Evolutionary conservation across 2,113 vertebrate genomes (phyloP).

Genomic region (Morone saxatilis): DNA sequence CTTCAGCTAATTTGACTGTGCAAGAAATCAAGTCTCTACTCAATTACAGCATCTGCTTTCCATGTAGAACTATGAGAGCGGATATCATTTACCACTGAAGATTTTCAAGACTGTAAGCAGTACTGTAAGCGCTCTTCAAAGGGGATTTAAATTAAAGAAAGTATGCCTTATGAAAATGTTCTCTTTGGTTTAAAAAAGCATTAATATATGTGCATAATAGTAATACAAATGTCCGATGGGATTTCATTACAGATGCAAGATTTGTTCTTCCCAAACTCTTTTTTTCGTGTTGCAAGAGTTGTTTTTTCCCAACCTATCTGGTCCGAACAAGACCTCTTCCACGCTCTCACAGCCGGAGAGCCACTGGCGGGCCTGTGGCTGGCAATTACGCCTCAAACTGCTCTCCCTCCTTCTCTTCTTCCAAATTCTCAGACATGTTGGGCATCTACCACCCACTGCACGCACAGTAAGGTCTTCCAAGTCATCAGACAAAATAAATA

Average conservation of each 20-base stretch:
- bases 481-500: conserved; percentile 40
- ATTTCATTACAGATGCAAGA: conserved; percentile 68
- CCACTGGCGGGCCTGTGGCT: conserved; percentile 55
- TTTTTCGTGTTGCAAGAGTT: conserved; percentile 47
- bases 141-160: conserved; percentile 52
- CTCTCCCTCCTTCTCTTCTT: conserved; percentile 41
- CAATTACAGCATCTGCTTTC: conserved; percentile 75
- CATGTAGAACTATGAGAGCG: conserved; percentile 50
- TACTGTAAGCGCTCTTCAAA: conserved; percentile 52
- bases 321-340: conserved; percentile 55
- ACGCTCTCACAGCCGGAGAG: conserved; percentile 50
- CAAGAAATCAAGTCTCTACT: conserved; percentile 72
- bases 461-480: conserved; percentile 49
- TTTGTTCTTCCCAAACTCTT: conserved; percentile 57
- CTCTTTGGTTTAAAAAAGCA: conserved; percentile 49
- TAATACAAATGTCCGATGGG: conserved; percentile 58
- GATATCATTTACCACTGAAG: conserved; percentile 58
- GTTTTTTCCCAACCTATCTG: conserved; percentile 63
- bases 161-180: conserved; percentile 44
- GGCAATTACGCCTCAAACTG: conserved; percentile 72
- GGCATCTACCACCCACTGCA: conserved; percentile 62
- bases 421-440: conserved; percentile 60
- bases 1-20: conserved; percentile 72
- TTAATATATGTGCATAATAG: conserved; percentile 67
- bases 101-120: conserved; percentile 37